These are phyloP conservation scores for Oreochromis grahami DNA, from an alignment of 2,797 vertebrate species.

Conservation along the genomic window DNA sequence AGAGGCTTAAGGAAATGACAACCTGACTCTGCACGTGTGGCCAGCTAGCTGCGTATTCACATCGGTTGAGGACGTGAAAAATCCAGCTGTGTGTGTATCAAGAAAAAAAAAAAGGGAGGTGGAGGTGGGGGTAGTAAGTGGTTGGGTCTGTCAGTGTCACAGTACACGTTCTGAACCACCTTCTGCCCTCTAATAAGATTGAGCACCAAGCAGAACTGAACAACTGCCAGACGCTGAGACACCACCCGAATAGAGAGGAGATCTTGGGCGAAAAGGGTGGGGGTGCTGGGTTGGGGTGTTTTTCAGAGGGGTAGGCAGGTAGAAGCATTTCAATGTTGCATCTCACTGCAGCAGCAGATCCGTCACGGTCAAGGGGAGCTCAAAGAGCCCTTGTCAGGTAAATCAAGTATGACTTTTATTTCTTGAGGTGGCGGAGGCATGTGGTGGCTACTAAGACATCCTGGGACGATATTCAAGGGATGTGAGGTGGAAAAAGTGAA, in stretches of 20 bases:
- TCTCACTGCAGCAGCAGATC: constrained; percentile 12
- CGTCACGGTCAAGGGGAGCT: constrained; percentile 66
- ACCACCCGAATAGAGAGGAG: constrained; percentile 52
- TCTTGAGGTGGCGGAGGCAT: constrained; percentile 61
- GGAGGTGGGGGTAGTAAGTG: not conserved
- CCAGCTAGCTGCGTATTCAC: not conserved
- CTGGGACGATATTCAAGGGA: constrained; percentile 28
- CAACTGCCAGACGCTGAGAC: constrained; percentile 59
- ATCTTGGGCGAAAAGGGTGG: not conserved
- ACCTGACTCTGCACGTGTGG: constrained; percentile 24
- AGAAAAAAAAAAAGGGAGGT: not conserved
- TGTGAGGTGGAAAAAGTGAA: not conserved
- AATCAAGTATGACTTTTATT: constrained; percentile 78
- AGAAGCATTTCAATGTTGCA: constrained; percentile 32
- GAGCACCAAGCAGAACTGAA: constrained; percentile 62
- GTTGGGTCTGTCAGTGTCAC: constrained; percentile 50
- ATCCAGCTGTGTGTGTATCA: constrained; percentile 18
- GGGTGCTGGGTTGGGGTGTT: not conserved
- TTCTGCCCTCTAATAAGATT: constrained; percentile 67
- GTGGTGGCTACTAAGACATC: constrained; percentile 49
- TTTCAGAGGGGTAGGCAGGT: constrained; percentile 12
- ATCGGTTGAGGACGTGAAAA: constrained; percentile 7
- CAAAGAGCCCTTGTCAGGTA: constrained; percentile 71
- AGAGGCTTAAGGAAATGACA: constrained; percentile 63
- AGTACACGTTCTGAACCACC: constrained; percentile 56